phyloP scores from a whole-genome alignment of 1,140 invertebrate genomes.

The Drosophila simulans region DNA sequence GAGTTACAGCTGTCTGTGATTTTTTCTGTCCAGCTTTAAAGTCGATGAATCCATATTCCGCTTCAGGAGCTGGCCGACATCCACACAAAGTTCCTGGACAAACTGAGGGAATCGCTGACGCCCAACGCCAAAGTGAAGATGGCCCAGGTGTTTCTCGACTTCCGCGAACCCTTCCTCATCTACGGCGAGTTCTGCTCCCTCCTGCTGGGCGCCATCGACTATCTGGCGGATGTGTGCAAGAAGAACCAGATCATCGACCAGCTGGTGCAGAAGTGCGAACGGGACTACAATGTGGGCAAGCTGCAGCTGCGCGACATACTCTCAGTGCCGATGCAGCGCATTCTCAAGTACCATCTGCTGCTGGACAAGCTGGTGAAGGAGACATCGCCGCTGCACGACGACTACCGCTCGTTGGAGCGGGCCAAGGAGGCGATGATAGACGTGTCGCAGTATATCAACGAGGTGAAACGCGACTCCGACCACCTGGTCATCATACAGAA shows the following conservation, averaged over 20 bases:
- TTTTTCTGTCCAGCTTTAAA: neutral
- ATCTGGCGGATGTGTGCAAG: constrained; percentile 90
- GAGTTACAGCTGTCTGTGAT: constrained; percentile 46
- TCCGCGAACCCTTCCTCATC: constrained; percentile 95
- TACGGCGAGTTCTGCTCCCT: constrained; percentile 99
- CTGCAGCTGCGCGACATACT: constrained; percentile 97
- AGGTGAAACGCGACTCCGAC: constrained; percentile 98
- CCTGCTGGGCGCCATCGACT: constrained; percentile 91
- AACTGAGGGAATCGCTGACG: constrained; percentile 90
- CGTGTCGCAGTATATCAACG: constrained; percentile 98
- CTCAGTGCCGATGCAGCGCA: constrained; percentile 98
- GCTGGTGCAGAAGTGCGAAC: constrained; percentile 91
- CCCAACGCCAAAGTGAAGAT: constrained; percentile 85
- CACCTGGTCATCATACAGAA: constrained; percentile 95
- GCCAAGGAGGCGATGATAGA: constrained; percentile 99
- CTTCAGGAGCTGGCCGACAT: constrained; percentile 92
- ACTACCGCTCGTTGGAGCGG: constrained; percentile 91
- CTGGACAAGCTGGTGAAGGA: constrained; percentile 96
- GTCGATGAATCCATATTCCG: too few species aligned
- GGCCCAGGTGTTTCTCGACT: constrained; percentile 93
- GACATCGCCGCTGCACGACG: constrained; percentile 93
- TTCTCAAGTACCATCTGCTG: constrained; percentile 98
- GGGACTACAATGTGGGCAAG: constrained; percentile 96
- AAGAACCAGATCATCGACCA: constrained; percentile 85
- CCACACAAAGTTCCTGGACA: constrained; percentile 92